A percentile compares a stretch with the other conserved stretches of the same genome.
Conservation (phyloP, 2,113 vertebrate species). For the Phoxinus phoxinus region DNA sequence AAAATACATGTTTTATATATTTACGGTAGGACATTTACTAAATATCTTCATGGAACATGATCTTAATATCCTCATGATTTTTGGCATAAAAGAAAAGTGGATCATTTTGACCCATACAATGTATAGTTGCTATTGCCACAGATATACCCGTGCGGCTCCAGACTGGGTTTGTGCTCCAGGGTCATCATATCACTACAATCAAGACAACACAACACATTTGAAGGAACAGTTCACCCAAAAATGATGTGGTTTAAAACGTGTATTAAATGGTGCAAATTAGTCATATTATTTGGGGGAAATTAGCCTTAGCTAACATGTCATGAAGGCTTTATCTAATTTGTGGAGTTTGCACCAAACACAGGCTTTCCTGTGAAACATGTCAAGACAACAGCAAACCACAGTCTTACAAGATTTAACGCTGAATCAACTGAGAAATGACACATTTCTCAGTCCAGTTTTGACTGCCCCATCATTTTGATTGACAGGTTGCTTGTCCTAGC, state of each 20-base stretch:
- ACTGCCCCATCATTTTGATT: conserved; percentile 33
- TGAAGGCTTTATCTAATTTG: too few relatives aligned
- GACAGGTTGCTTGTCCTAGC: conserved; percentile 23
- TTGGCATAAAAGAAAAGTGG: too few relatives aligned
- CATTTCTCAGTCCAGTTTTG: background rate
- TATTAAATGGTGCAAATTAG: background rate
- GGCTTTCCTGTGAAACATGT: background rate
- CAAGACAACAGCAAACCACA: background rate
- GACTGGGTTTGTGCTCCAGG: too few relatives aligned
- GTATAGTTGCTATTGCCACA: too few relatives aligned
- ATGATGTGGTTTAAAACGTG: background rate
- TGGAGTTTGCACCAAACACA: too few relatives aligned
- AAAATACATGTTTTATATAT: too few relatives aligned
- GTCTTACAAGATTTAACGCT: background rate
- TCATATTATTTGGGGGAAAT: too few relatives aligned
- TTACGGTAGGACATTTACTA: too few relatives aligned
- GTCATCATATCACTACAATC: background rate
- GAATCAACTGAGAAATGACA: background rate
- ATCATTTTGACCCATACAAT: too few relatives aligned
- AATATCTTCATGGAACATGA: too few relatives aligned
- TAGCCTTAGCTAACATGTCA: background rate
- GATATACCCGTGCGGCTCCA: too few relatives aligned
- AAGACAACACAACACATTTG: background rate
- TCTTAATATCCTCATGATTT: too few relatives aligned
- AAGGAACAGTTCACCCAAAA: background rate